These are phyloP conservation scores for Uropsilus gracilis DNA, from an alignment of 2,113 vertebrate genomes.

Conservation along the genomic window DNA sequence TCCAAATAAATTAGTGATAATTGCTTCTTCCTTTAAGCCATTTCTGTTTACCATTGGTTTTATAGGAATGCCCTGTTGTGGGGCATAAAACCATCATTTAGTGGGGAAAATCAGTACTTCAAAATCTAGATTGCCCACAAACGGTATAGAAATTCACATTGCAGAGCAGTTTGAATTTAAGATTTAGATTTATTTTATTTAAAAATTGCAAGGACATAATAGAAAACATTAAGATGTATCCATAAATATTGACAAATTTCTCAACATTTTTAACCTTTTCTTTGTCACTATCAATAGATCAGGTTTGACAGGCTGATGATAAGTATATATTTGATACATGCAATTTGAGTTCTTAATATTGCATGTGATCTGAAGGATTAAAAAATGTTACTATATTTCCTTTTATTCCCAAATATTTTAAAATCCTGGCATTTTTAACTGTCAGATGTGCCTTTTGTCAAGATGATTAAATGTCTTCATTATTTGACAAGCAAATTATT, in stretches of 20 bases:
- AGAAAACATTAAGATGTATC: background rate
- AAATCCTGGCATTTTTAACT: background rate
- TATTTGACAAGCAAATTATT: background rate
- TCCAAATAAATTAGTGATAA: too few relatives aligned
- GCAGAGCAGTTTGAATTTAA: background rate
- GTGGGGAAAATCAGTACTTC: background rate
- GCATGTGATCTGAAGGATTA: background rate
- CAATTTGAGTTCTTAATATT: background rate
- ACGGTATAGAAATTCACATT: background rate
- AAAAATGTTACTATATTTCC: background rate
- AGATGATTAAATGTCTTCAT: background rate
- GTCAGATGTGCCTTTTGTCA: background rate
- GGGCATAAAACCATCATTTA: too few relatives aligned
- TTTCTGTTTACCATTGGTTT: too few relatives aligned
- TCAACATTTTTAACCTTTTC: background rate
- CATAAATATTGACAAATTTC: background rate
- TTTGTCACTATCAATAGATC: background rate
- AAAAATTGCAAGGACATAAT: background rate
- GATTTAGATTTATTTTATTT: background rate
- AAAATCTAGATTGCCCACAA: background rate
- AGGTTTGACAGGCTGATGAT: background rate
- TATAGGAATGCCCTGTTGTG: too few relatives aligned
- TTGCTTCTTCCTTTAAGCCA: too few relatives aligned
- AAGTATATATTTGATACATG: background rate
- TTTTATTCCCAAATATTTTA: background rate